Evolutionary conservation across 2,888 invertebrate genomes (phyloP).

Genomic region (Patella ulyssiponensis): DNA sequence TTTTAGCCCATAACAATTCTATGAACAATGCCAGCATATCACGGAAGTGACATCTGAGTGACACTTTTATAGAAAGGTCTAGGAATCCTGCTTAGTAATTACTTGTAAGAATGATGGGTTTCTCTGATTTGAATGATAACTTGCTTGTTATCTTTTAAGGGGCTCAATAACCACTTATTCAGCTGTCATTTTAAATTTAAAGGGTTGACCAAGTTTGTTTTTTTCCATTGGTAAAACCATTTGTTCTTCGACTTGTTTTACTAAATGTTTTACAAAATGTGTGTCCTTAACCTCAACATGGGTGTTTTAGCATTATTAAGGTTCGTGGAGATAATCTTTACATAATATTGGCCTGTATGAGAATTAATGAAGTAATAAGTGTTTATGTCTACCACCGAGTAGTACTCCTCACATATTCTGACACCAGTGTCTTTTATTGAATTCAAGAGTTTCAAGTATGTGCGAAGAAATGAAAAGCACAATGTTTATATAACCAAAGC

Average conservation of each 20-base stretch:
- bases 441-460: conserved; percentile 6
- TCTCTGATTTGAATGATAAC: conserved; percentile 8
- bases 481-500: conserved; percentile 1
- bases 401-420: neutral
- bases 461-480: conserved; percentile 9
- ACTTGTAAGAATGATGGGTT: conserved; percentile 5
- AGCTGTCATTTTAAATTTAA: neutral
- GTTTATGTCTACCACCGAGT: neutral
- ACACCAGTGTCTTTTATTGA: neutral
- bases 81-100: neutral
- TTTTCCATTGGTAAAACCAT: too few species aligned
- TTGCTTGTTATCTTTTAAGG: neutral
- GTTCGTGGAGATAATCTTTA: neutral
- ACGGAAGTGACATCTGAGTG: neutral
- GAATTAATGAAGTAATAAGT: conserved; percentile 9
- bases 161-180: neutral
- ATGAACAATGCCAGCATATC: neutral
- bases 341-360: neutral
- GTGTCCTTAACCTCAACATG: too few species aligned
- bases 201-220: too few species aligned
- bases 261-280: too few species aligned
- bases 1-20: neutral
- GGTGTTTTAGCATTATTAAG: too few species aligned
- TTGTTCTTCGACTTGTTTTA: too few species aligned
- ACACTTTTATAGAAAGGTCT: neutral